phyloP scores from a whole-genome alignment of 1,140 invertebrate genomes.

The Drosophila bocki region DNA sequence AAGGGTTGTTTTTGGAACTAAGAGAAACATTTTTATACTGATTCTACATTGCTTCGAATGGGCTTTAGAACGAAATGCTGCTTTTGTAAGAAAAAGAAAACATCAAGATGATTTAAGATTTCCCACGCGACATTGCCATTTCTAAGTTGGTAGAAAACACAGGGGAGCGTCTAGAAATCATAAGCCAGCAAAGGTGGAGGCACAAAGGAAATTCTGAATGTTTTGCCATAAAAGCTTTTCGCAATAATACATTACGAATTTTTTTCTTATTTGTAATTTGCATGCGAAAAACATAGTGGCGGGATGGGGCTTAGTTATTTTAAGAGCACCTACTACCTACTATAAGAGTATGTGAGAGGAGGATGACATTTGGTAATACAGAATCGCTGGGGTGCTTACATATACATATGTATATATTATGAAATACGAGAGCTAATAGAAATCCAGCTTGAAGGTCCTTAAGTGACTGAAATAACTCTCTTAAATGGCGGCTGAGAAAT shows the following conservation, averaged over 20 bases:
- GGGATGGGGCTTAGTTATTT: constrained; percentile 7
- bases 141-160: neutral
- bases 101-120: neutral
- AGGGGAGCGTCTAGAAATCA: constrained; percentile 1
- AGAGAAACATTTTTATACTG: neutral
- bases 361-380: neutral
- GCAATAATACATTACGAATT: constrained; percentile 18
- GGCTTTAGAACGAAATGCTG: neutral
- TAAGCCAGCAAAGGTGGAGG: neutral
- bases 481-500: constrained; percentile 39
- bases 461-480: neutral
- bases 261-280: constrained; percentile 11
- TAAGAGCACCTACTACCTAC: neutral
- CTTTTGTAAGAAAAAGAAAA: neutral
- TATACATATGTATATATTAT: neutral
- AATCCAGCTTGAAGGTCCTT: neutral
- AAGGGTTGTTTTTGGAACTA: neutral
- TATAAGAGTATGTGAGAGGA: neutral
- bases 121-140: neutral
- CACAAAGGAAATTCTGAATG: constrained; percentile 5
- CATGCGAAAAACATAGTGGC: constrained; percentile 2
- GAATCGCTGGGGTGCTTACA: neutral
- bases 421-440: neutral
- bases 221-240: constrained; percentile 22
- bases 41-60: no score